Conservation (phyloP, 1,140 invertebrate genomes). For the Drosophila saltans region DNA sequence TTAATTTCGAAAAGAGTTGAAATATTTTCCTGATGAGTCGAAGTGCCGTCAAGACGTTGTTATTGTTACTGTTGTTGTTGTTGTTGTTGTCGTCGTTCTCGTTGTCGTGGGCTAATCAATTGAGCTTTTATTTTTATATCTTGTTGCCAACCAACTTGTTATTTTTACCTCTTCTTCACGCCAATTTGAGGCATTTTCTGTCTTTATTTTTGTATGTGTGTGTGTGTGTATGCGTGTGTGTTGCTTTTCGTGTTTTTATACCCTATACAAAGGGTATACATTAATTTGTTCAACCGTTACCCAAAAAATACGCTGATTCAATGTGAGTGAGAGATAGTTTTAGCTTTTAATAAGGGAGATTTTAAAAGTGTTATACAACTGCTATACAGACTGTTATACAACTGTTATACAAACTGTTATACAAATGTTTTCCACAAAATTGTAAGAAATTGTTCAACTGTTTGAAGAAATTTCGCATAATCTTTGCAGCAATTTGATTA, state of each 20-base stretch:
- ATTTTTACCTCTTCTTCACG: background rate
- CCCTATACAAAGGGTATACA: background rate
- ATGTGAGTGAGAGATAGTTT: too few relatives aligned
- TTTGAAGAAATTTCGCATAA: too few relatives aligned
- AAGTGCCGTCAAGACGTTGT: constrained; percentile 5
- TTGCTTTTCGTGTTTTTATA: background rate
- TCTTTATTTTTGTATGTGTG: background rate
- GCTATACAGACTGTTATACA: too few relatives aligned
- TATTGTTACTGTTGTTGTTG: background rate
- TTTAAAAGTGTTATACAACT: too few relatives aligned
- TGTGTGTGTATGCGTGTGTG: background rate
- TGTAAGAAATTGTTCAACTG: too few relatives aligned
- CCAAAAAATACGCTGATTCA: too few relatives aligned
- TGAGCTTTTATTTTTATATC: constrained; percentile 41
- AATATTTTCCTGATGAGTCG: constrained; percentile 38
- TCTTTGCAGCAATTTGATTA: too few relatives aligned
- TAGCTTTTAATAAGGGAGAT: too few relatives aligned
- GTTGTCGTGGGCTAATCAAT: constrained; percentile 40
- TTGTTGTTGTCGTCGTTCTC: background rate
- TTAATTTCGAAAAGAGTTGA: constrained; percentile 25
- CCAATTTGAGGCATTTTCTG: constrained; percentile 12
- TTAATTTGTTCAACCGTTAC: background rate
- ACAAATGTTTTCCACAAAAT: too few relatives aligned
- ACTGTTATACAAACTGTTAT: too few relatives aligned
- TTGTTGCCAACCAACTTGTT: constrained; percentile 36